Base-by-base conservation (phyloP, 37 sponge, comb jelly and placozoan genomes). In the Cladorhizidae sp. region DNA sequence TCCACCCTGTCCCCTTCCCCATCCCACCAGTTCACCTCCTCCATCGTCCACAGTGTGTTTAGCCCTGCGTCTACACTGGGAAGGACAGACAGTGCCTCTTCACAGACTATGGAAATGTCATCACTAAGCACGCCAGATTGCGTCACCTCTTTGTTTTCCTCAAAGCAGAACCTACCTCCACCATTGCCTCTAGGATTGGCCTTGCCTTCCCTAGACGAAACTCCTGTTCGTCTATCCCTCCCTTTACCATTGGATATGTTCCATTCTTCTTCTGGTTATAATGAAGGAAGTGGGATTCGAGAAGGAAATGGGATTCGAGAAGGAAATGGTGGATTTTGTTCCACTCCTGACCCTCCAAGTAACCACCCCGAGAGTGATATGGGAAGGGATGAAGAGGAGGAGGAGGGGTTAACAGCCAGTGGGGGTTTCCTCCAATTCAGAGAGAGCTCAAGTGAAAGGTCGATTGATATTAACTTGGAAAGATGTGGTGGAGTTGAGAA, bases 31-130 rank as follows among this genome's bases (percentile, higher is more conserved):
- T 23, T 71, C 8, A 41, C 72, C 49, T 49, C 72, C 45, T 71
- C 72, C 41, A 22, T 8, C 6, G n/a, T 71, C 2, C 49, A 71
- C 38, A 41, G 41, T 3, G 73, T 73, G 54, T 73, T 73, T 32
- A 23, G 1, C 14, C 73, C 52, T 1, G 15, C 73, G 29, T 15
- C 73, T 25, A 73, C 67, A 65, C 2, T 31, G 49, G 49, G 9
- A 45, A 45, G 49, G 49, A 45, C 49, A 45, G 49, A 9, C 9
- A 9, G 49, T 45, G 49, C 5, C 49, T 5, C 49, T 29, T 18
- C 67, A 25, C 67, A 65, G 35, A 2, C 26, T 15, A 65, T 65
- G 8, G 67, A 65, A 33, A 65, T 65, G 67, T 65, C 67, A 31
- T 2, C 67, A 32, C 35, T 65, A 31, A 65, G 2, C 32, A 31